Conservation (phyloP, 2,888 invertebrate genomes). For the Germaria angustata region DNA sequence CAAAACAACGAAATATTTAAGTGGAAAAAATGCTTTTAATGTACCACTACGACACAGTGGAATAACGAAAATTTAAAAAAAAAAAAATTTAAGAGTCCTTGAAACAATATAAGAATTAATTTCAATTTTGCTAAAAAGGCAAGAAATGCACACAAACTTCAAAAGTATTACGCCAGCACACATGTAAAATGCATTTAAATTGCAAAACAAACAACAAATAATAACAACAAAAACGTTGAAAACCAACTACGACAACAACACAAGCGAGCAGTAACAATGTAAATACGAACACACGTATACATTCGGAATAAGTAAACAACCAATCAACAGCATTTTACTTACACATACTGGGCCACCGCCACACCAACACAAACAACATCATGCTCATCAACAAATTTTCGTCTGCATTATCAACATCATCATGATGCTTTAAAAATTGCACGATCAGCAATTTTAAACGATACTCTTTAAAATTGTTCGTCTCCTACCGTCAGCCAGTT, state of each 20-base stretch:
- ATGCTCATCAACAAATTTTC: not conserved
- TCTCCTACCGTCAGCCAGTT: constrained; percentile 36
- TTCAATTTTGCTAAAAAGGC: constrained; percentile 62
- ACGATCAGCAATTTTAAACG: constrained; percentile 70
- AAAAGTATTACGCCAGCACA: constrained; percentile 8
- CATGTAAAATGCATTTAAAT: constrained; percentile 41
- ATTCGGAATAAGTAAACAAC: constrained; percentile 2
- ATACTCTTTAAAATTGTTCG: constrained; percentile 65
- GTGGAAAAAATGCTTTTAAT: constrained; percentile 62
- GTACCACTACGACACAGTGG: constrained; percentile 21
- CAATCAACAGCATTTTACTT: constrained; percentile 45
- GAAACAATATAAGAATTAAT: constrained; percentile 63
- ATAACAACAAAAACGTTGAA: not conserved
- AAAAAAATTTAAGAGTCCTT: constrained; percentile 54
- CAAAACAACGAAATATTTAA: constrained; percentile 48
- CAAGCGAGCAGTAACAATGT: not conserved
- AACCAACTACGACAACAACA: not conserved
- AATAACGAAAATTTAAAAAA: not conserved
- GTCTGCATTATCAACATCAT: constrained; percentile 19
- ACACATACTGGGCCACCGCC: not conserved
- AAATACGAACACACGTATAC: not conserved
- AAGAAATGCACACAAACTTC: constrained; percentile 39
- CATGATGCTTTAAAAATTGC: constrained; percentile 60
- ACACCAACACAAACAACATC: constrained; percentile 15
- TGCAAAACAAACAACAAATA: not conserved